Evolutionary conservation across 1,140 invertebrate species (phyloP), one percentile per base, ranked within the genome.

Genomic region (Zaprionus lachaisei): DNA sequence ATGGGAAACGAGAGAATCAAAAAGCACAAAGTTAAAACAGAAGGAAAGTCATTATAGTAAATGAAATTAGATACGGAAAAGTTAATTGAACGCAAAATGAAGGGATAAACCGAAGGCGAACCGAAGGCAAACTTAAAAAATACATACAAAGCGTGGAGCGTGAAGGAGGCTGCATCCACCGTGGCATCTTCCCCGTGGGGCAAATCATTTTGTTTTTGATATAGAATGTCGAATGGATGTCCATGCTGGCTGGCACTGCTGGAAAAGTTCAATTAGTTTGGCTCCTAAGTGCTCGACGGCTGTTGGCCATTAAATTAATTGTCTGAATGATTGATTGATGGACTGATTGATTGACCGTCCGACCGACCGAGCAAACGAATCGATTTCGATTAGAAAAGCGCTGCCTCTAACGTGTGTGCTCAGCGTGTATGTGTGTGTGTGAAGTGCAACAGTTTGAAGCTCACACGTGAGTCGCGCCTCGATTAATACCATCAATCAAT

Each of bases 311-410:
- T 69, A 61, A 72, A 65, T 67, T 55, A 12, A 34, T 37, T 58
- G 22, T 49, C 44, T 17, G 41, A 44, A 60, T 56, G 22, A 22
- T 12, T 56, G 15, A 56, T 26, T 11, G 54, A 55, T 55, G 15
- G 15, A 54, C 12, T 14, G 24, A 51, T 34, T 51, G 73, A 60
- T 60, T 37, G 60, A 60, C 37, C 28, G 63, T 11, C 7, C n/a
- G 41, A 47, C 3, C 17, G 41, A 17, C 0, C 14, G 37, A 38
- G 12, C 37, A 38, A 38, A 5, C 37, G 37, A 38, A 87, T 86
- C 77, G 80, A 78, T 83, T 87, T 83, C 58, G 67, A 87, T 87
- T 80, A 83, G 57, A 47, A 20, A 44, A 5, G 22, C 28, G 54
- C n/a, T 54, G 51, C 38, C 12, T 24, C 26, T 37, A 38, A 37